These are phyloP conservation scores for Anastrepha obliqua DNA, from an alignment of 1,140 invertebrate species.

Conservation along the genomic window DNA sequence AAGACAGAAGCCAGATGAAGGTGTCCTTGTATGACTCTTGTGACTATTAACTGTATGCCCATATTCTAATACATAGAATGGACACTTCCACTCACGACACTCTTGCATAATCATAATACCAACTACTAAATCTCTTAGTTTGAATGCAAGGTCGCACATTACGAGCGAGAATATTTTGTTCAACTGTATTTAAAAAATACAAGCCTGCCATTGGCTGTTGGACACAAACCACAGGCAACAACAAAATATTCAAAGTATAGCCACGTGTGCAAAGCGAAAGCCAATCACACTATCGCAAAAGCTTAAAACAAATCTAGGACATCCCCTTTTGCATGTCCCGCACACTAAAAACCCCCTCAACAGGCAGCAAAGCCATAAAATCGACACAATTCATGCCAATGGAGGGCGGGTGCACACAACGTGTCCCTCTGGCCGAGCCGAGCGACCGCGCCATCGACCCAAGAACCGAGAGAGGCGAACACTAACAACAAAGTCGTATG, in stretches of 20 bases:
- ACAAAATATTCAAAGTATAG: conserved; percentile 59
- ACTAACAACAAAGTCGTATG: conserved; percentile 40
- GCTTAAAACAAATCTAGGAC: conserved; percentile 74
- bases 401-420: conserved; percentile 55
- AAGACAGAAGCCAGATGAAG: too few species aligned
- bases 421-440: conserved; percentile 38
- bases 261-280: conserved; percentile 62
- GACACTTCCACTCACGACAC: too few species aligned
- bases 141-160: background rate
- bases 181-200: conserved; percentile 59
- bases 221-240: conserved; percentile 60
- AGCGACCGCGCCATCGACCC: conserved; percentile 46
- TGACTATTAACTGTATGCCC: too few species aligned
- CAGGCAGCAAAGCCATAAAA: conserved; percentile 52
- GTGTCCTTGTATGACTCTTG: too few species aligned
- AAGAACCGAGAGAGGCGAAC: conserved; percentile 50
- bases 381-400: conserved; percentile 38
- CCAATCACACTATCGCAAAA: conserved; percentile 74
- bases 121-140: background rate
- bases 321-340: conserved; percentile 56
- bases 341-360: conserved; percentile 55
- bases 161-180: background rate
- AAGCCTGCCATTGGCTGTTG: conserved; percentile 69
- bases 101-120: too few species aligned
- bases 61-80: too few species aligned